Evolutionary conservation across 2,797 vertebrate genomes (phyloP), one percentile per base, ranked within the genome.

Genomic region (Loris lydekkerianus): DNA sequence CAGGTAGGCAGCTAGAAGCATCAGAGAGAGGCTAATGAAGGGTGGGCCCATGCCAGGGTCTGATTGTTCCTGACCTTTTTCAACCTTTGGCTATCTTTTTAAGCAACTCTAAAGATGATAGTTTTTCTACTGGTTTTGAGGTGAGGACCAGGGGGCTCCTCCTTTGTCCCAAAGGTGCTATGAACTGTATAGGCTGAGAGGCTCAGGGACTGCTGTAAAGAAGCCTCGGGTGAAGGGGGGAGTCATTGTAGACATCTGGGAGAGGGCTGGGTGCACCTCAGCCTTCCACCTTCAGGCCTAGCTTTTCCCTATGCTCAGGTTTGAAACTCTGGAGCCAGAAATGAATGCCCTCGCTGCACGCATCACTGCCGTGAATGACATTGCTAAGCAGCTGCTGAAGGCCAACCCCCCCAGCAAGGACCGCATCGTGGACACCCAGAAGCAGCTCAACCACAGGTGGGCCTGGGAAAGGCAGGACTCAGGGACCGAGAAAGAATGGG

Each of bases 271-370:
- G 56, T 23, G 3, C 25, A 6, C 40, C 3, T 0, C 7, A 10
- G 27, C 37, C 40, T 56, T 40, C 23, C 6, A 0, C 4, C 0
- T 5, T 84, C 80, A 63, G 0, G 13, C 25, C 43, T 37, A 18
- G 6, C 40, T 73, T n/a, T 75, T 65, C 69, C 2, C 1, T 60
- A 49, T 0, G 15, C 31, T 95, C 98, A 99, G 99, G 97, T 99
- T 99, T 49, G 99, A 99, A 98, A 99, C 99, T 6, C 98, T 99
- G 97, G 99, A 99, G 97, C 99, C 99, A 0, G 99, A 99, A 98
- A 99, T 99, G 99, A 99, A 99, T 65, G 99, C 98, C 56, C 89
- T 99, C 20, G 99, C 98, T 0, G 97, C 98, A 0, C 99, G 99
- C 10, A 98, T 99, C 40, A 96, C 98, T 5, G 98, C 99, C 0